Evolutionary conservation across 30 jellyfish, hydroid and myxozoan genomes (phyloP).

Genomic region (Hydractinia echinata): DNA sequence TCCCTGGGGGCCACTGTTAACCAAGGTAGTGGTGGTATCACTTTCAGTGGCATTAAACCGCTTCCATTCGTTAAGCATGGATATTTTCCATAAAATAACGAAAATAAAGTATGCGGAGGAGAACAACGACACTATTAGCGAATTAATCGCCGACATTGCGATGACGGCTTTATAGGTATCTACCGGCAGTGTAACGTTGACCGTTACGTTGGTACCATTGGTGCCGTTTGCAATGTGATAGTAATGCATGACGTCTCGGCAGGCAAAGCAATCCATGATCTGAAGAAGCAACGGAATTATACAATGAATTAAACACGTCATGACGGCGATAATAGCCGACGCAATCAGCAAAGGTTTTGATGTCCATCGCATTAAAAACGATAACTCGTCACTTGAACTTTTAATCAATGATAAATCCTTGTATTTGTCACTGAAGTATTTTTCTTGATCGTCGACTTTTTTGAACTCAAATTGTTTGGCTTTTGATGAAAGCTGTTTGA

Average conservation of each 20-base stretch:
- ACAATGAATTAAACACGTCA: not conserved
- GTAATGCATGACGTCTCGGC: not conserved
- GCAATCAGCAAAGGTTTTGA: not conserved
- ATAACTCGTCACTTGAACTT: conserved; percentile 5
- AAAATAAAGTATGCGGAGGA: conserved; percentile 15
- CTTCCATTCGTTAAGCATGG: conserved; percentile 24
- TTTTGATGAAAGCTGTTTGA: not conserved
- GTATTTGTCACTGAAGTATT: conserved; percentile 6
- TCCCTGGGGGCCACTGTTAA: conserved; percentile 38
- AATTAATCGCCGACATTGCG: conserved; percentile 17
- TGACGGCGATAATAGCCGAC: not conserved
- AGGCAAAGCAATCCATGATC: not conserved
- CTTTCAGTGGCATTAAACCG: conserved; percentile 21
- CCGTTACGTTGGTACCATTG: not conserved
- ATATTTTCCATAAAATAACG: conserved; percentile 25
- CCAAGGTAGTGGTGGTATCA: conserved; percentile 16
- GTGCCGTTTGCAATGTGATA: not conserved
- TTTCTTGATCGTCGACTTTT: conserved; percentile 21
- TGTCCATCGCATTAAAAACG: not conserved
- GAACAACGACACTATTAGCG: conserved; percentile 14
- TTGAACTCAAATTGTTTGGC: not conserved
- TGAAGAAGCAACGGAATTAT: conserved; percentile 11
- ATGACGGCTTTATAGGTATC: not conserved
- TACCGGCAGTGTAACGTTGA: not conserved
- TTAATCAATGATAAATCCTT: not conserved